Evolutionary conservation across 2,888 invertebrate species (phyloP).

Genomic region (Omphaloscelis lunosa): DNA sequence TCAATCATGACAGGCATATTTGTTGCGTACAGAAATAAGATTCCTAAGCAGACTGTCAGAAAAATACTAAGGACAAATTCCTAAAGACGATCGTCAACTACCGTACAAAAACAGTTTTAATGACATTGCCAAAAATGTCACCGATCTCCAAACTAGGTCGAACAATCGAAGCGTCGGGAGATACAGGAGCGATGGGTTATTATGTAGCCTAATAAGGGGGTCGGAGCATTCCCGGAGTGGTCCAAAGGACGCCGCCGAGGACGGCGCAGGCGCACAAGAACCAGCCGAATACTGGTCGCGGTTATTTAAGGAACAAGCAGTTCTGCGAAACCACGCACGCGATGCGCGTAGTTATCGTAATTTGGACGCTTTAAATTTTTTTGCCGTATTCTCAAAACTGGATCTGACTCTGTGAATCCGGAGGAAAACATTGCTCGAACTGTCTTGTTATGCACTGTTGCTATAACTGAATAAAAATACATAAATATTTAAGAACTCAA

Average conservation of each 20-base stretch:
- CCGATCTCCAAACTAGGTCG: conserved; percentile 86
- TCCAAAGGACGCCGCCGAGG: conserved; percentile 89
- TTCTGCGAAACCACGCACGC: conserved; percentile 87
- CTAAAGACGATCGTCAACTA: conserved; percentile 22
- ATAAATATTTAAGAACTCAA: conserved; percentile 12
- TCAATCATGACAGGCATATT: conserved; percentile 28
- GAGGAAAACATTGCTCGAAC: conserved; percentile 41
- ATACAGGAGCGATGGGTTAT: conserved; percentile 82
- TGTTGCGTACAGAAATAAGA: conserved; percentile 25
- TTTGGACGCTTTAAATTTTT: conserved; percentile 78
- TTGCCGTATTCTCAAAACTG: conserved; percentile 73
- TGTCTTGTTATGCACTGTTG: conserved; percentile 33
- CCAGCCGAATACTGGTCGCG: conserved; percentile 77
- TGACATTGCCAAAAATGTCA: conserved; percentile 77
- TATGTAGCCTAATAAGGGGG: conserved; percentile 87
- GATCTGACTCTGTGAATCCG: conserved; percentile 51
- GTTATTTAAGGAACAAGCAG: conserved; percentile 83
- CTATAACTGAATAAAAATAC: conserved; percentile 4
- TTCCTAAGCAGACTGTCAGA: conserved; percentile 15
- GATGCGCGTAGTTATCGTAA: conserved; percentile 81
- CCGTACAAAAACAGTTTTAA: conserved; percentile 62
- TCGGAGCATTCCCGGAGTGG: conserved; percentile 80
- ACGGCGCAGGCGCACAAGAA: conserved; percentile 78
- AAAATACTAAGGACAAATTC: conserved; percentile 35
- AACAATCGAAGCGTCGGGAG: conserved; percentile 84